These are phyloP conservation scores for Castor canadensis DNA, from an alignment of 2,113 vertebrate genomes.

Conservation along the genomic window DNA sequence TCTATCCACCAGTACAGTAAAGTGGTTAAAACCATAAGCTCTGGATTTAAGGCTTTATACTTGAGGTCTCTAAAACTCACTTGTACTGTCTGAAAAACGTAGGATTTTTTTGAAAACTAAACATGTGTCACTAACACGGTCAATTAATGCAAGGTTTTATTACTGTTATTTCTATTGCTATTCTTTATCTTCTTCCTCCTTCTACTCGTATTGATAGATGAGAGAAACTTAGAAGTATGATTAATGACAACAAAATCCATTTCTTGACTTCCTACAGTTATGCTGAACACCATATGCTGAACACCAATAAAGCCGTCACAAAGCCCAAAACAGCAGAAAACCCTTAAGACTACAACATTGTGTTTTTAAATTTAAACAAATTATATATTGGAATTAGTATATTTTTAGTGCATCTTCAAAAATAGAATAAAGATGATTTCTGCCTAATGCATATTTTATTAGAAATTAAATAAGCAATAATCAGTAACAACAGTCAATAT, in stretches of 20 bases:
- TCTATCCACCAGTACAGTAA: neutral
- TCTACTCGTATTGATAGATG: neutral
- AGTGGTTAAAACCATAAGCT: neutral
- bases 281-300: neutral
- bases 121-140: neutral
- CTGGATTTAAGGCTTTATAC: neutral
- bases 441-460: neutral
- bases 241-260: neutral
- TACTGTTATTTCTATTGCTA: neutral
- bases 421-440: neutral
- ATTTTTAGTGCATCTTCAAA: constrained; percentile 9
- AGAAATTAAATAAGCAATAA: constrained; percentile 34
- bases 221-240: neutral
- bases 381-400: neutral
- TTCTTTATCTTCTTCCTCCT: neutral
- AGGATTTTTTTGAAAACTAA: neutral
- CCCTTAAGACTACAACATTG: neutral
- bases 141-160: neutral
- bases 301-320: neutral
- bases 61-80: neutral
- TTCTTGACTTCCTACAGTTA: neutral
- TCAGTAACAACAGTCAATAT: neutral
- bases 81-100: neutral
- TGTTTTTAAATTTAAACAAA: neutral
- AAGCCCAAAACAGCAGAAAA: neutral